Evolutionary conservation across 2,888 invertebrate genomes (phyloP).

Genomic region (Agonopterix subpropinquella): DNA sequence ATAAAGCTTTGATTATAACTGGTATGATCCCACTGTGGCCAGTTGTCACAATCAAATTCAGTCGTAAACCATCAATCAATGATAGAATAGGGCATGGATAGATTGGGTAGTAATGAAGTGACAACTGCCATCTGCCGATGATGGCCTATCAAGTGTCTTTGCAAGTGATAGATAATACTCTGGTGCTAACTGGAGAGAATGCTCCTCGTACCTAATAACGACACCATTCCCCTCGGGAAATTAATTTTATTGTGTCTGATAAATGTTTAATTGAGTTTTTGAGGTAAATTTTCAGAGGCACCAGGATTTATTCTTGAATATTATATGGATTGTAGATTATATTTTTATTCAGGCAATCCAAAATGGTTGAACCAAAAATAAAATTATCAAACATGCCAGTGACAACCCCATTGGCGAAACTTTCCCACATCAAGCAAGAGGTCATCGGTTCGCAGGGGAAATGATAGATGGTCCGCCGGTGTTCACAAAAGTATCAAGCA

Average conservation of each 20-base stretch:
- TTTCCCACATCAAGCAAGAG: constrained; percentile 37
- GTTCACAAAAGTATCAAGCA: constrained; percentile 55
- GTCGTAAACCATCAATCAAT: constrained; percentile 2
- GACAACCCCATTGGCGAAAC: neutral
- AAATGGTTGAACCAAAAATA: too few relatives aligned
- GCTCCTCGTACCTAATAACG: too few relatives aligned
- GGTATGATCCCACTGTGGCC: too few relatives aligned
- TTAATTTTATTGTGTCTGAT: too few relatives aligned
- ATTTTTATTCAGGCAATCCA: too few relatives aligned
- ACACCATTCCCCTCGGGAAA: too few relatives aligned
- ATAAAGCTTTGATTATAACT: too few relatives aligned
- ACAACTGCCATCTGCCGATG: constrained; percentile 9
- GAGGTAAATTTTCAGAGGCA: too few relatives aligned
- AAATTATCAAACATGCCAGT: too few relatives aligned
- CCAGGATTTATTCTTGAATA: too few relatives aligned
- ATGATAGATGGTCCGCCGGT: constrained; percentile 57
- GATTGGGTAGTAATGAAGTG: constrained; percentile 8
- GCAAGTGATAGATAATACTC: constrained; percentile 41
- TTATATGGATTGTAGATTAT: too few relatives aligned
- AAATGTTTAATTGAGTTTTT: too few relatives aligned
- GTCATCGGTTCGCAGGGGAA: constrained; percentile 40
- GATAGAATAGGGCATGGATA: neutral
- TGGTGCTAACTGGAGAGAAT: constrained; percentile 4
- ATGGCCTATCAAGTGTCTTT: constrained; percentile 39
- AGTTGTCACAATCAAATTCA: neutral